Evolutionary conservation across 53 echinoderm and acorn worm genomes (phyloP).

Genomic region (Pentamera pediparva): DNA sequence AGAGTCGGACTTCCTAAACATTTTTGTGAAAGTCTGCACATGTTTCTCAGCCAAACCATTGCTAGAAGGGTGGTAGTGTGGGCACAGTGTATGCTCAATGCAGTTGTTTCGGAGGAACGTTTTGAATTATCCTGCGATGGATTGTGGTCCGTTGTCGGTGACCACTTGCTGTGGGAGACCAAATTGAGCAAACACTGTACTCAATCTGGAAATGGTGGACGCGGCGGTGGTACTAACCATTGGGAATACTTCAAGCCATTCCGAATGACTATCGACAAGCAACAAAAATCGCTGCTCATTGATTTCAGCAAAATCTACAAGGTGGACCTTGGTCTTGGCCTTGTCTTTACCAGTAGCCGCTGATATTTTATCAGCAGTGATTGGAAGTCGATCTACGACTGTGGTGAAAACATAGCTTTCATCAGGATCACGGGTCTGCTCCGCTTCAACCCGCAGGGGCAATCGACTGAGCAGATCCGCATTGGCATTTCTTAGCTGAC

Average conservation of each 20-base stretch:
- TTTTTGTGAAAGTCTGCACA: conserved; percentile 41
- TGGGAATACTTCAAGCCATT: conserved; percentile 59
- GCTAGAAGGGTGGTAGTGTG: conserved; percentile 36
- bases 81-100: conserved; percentile 26
- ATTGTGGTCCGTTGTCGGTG: conserved; percentile 27
- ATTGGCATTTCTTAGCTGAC: not conserved
- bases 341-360: not conserved
- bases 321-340: not conserved
- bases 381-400: conserved; percentile 14
- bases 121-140: not conserved
- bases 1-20: conserved; percentile 27
- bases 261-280: conserved; percentile 54
- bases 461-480: conserved; percentile 30
- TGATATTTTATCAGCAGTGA: conserved; percentile 1
- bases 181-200: conserved; percentile 15
- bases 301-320: conserved; percentile 22
- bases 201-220: conserved; percentile 3
- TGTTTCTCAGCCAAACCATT: conserved; percentile 46
- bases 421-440: not conserved
- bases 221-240: conserved; percentile 38
- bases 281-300: conserved; percentile 42
- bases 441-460: not conserved
- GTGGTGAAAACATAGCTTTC: conserved; percentile 2
- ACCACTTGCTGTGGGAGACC: conserved; percentile 32
- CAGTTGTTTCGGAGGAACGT: not conserved